Evolutionary conservation across 2,888 invertebrate species (phyloP), one percentile per base, ranked within the genome.

Genomic region (Megastigmus dorsalis): DNA sequence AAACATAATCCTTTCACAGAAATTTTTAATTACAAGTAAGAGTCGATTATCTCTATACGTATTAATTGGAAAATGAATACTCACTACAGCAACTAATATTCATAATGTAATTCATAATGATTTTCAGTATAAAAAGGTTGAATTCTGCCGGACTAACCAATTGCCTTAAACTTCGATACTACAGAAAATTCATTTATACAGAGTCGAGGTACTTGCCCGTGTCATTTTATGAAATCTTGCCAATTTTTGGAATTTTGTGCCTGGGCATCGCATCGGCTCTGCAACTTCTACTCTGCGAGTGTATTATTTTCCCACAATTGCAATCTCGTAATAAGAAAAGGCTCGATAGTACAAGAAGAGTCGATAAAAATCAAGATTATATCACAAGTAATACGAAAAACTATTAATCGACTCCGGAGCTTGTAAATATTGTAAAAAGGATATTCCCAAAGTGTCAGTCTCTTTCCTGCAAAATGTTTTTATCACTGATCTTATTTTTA

Each of bases 21-120:
- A 30, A 23, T 79, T 7, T 62, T 80, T 9, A 79, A 79, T 65
- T 74, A 73, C 54, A 59, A 78, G 80, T 79, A 70, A 78, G 77
- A 41, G n/a, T n/a, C n/a, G 3, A 18, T n/a, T 9, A 30, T 10
- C 23, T 52, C 15, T 10, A 13, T 30, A 45, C 6, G 15, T 26
- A 3, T 23, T 63, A 7, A 36, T 20, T 20, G 18, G 3, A 45
- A 45, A 28, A 50, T 45, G 4, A 28, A 15, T 28, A 23, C 1
- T 48, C 10, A n/a, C n/a, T n/a, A 9, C 3, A 9, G 2, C 1
- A 48, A 1, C 13, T n/a, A n/a, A 9, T 7, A 54, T 30, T 54
- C n/a, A 15, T 28, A 54, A 30, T 54, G 7, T 7, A n/a, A n/a
- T 3, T 52, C 3, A 10, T 38, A 1, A 57, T 1, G n/a, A 45